Percentiles rank a stretch among this genome's conserved stretches.
These are phyloP conservation scores for Urocynchramus pylzowi DNA, from an alignment of 2,113 vertebrate species.

Conservation along the genomic window DNA sequence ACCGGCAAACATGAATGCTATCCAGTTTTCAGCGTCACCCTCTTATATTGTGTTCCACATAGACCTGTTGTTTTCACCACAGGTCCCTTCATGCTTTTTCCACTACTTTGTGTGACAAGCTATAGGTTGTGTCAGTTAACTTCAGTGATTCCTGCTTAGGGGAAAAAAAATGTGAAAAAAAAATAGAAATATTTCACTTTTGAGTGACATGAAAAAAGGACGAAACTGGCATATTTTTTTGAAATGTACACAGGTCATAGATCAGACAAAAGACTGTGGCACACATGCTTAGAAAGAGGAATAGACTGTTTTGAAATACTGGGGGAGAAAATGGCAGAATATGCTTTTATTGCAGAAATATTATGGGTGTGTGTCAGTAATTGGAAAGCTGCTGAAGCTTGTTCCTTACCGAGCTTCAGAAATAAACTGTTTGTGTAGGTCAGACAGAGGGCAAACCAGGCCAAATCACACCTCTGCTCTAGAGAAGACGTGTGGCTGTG, in stretches of 20 bases:
- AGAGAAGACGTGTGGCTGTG: neutral
- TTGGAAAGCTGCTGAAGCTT: neutral
- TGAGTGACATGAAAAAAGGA: slow-evolving; percentile 21
- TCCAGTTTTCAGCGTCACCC: slow-evolving; percentile 31
- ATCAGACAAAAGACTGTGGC: neutral
- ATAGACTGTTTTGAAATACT: neutral
- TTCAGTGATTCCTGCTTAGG: slow-evolving; percentile 24
- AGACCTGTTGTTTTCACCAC: slow-evolving; percentile 61
- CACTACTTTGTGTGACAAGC: slow-evolving; percentile 24
- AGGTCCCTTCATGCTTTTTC: neutral
- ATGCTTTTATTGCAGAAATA: neutral
- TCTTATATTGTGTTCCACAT: neutral
- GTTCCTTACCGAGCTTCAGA: neutral
- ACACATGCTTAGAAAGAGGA: neutral
- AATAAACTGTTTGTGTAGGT: neutral
- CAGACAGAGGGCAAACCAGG: neutral
- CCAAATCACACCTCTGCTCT: neutral
- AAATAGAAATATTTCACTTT: neutral
- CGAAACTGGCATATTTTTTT: neutral
- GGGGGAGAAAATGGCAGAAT: neutral
- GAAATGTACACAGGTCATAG: neutral
- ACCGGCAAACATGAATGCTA: neutral
- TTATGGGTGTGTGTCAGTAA: neutral
- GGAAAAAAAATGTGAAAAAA: neutral
- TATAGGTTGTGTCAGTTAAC: slow-evolving; percentile 42